Evolutionary conservation across 2,797 vertebrate genomes (phyloP), one percentile per base, ranked within the genome.

Genomic region (Labroides dimidiatus): DNA sequence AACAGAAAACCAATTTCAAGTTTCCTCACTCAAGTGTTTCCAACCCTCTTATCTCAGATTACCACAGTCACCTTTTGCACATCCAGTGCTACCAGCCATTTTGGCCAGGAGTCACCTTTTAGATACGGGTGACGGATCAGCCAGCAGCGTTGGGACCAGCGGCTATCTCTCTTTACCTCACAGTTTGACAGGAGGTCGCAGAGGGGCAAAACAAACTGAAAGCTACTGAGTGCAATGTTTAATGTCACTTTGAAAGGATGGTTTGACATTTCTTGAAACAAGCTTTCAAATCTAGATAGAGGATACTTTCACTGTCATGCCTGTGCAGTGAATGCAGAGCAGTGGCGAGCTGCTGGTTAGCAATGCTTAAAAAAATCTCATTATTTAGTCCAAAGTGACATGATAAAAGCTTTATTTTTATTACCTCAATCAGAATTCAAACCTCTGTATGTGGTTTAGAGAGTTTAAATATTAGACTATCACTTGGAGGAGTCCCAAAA

Each of bases 81-180:
- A 47, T 13, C 16, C 42, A 58, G 49, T 7, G 3, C 33, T 23
- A n/a, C 42, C 2, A 30, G 42, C 17, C 19, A 20, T 42, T 55
- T 62, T 20, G 17, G 21, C 3, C n/a, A 55, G 43, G 39, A 62
- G 60, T 71, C 36, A 17, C 65, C 53, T 41, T 69, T 66, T 58
- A 72, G 64, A 80, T 64, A 51, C 43, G 60, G 58, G 20, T 58
- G 64, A 68, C 43, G 67, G 59, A 71, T 57, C 52, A 52, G 64
- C 30, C 62, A 41, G 21, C 42, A 49, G 63, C 30, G 50, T 36
- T 69, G 24, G 24, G 60, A 49, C 7, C 44, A 63, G 20, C 14
- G 41, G 17, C 24, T 72, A 30, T 23, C 51, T 69, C 64, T 23
- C 59, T 50, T 47, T 14, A 33, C 30, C 30, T 33, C 13, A 39